Percentiles rank a stretch among this genome's conserved stretches.
These are phyloP conservation scores for Epinephelus lanceolatus DNA, from an alignment of 2,113 vertebrate species.

Conservation along the genomic window DNA sequence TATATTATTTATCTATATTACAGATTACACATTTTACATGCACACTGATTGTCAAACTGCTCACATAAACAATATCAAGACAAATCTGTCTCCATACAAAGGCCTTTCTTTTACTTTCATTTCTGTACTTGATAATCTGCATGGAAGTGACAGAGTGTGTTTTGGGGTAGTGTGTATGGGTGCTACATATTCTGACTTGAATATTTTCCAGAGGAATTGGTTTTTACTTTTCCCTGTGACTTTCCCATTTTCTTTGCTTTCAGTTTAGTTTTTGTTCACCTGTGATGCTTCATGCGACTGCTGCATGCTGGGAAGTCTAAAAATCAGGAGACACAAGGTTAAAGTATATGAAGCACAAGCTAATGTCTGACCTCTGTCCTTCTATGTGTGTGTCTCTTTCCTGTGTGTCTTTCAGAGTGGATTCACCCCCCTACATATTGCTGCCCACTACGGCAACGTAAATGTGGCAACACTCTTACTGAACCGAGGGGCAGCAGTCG, in stretches of 20 bases:
- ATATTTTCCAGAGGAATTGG: background rate
- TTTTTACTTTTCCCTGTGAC: slow-evolving; percentile 3
- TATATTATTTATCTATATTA: no score
- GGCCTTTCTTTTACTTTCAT: background rate
- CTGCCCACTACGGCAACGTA: slow-evolving; percentile 97
- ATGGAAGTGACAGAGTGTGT: slow-evolving; percentile 53
- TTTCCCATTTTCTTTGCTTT: slow-evolving; percentile 13
- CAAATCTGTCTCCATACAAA: no score
- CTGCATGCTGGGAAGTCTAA: slow-evolving; percentile 80
- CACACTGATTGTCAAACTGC: no score
- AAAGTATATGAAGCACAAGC: background rate
- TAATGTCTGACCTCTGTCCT: slow-evolving; percentile 8
- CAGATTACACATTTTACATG: no score
- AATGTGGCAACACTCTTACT: slow-evolving; percentile 96
- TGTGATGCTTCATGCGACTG: slow-evolving; percentile 73
- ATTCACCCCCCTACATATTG: slow-evolving; percentile 97
- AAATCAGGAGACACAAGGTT: slow-evolving; percentile 19
- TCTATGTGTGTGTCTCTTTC: slow-evolving; percentile 28
- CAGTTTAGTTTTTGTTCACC: slow-evolving; percentile 51
- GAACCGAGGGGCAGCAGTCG: slow-evolving; percentile 94
- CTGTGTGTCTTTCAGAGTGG: slow-evolving; percentile 89
- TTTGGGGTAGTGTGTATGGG: slow-evolving; percentile 40
- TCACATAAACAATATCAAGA: no score
- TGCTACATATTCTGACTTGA: slow-evolving; percentile 5
- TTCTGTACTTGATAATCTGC: slow-evolving; percentile 50